phyloP scores from a whole-genome alignment of 2,113 vertebrate species.

The Melanostigma gelatinosum region DNA sequence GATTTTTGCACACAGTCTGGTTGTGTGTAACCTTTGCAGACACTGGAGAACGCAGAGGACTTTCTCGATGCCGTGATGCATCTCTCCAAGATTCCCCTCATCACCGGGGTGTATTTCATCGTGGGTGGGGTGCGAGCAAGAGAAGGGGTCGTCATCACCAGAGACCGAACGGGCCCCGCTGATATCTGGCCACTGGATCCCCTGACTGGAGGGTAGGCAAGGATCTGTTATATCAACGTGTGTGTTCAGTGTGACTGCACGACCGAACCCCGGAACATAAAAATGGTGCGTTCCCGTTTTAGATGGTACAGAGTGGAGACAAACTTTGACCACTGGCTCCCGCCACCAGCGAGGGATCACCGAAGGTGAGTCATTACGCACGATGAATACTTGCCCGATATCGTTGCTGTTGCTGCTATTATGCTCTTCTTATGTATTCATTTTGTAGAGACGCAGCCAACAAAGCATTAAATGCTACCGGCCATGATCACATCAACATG shows the following conservation, averaged over 20 bases:
- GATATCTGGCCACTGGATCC: slow-evolving; percentile 94
- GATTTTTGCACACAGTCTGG: too few relatives aligned
- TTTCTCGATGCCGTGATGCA: slow-evolving; percentile 87
- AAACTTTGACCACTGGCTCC: slow-evolving; percentile 95
- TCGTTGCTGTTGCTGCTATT: neutral
- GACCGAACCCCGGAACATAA: neutral
- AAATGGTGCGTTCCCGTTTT: slow-evolving; percentile 6
- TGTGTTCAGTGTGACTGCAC: neutral
- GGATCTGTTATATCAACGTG: neutral
- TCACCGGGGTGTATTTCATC: slow-evolving; percentile 93
- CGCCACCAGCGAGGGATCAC: slow-evolving; percentile 83
- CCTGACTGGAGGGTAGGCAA: slow-evolving; percentile 85
- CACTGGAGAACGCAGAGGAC: slow-evolving; percentile 82
- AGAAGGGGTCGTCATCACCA: slow-evolving; percentile 93
- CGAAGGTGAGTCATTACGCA: slow-evolving; percentile 82
- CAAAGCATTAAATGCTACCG: slow-evolving; percentile 89
- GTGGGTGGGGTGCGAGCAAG: slow-evolving; percentile 83
- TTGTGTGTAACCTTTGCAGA: slow-evolving; percentile 59
- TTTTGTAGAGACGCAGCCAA: slow-evolving; percentile 86
- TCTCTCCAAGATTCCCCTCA: slow-evolving; percentile 88
- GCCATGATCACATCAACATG: slow-evolving; percentile 86
- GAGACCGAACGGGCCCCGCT: slow-evolving; percentile 85
- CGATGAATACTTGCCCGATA: neutral
- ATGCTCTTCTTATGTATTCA: slow-evolving; percentile 15
- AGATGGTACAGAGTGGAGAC: slow-evolving; percentile 97